Evolutionary conservation across 2,797 vertebrate species (phyloP).

Genomic region (Chiloscyllium punctatum): DNA sequence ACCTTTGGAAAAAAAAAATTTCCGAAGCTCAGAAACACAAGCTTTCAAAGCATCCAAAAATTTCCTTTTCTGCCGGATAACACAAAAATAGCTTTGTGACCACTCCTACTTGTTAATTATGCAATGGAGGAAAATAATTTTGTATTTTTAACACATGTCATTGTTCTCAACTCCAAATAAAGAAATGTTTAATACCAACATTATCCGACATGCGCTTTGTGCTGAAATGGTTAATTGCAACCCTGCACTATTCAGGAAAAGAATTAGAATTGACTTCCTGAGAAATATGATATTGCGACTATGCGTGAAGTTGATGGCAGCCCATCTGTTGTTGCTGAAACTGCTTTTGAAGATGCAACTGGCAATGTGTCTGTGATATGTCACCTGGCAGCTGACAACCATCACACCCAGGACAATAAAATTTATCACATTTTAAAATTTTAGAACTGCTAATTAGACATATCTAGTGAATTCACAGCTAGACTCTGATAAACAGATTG

Average conservation of each 20-base stretch:
- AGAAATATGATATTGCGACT: conserved; percentile 6
- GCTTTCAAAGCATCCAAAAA: not conserved
- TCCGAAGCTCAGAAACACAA: not conserved
- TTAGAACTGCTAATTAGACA: conserved; percentile 49
- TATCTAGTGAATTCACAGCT: conserved; percentile 19
- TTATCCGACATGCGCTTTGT: not conserved
- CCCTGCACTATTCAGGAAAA: not conserved
- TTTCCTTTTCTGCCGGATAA: not conserved
- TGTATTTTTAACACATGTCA: too few relatives aligned
- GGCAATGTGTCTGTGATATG: conserved; percentile 8
- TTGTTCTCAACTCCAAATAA: too few relatives aligned
- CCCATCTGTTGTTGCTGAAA: conserved; percentile 33
- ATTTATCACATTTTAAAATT: conserved; percentile 50
- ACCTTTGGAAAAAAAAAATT: not conserved
- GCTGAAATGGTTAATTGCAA: not conserved
- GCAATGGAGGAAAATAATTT: not conserved
- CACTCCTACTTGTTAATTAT: not conserved
- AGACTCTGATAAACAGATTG: conserved; percentile 20
- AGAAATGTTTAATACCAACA: not conserved
- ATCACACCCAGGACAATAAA: conserved; percentile 45
- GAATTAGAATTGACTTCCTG: not conserved
- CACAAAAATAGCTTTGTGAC: not conserved
- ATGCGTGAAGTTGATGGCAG: not conserved
- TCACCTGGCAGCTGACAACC: conserved; percentile 27
- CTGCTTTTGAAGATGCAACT: not conserved